These are phyloP conservation scores for Platichthys flesus DNA, from an alignment of 2,113 vertebrate species.

Conservation along the genomic window DNA sequence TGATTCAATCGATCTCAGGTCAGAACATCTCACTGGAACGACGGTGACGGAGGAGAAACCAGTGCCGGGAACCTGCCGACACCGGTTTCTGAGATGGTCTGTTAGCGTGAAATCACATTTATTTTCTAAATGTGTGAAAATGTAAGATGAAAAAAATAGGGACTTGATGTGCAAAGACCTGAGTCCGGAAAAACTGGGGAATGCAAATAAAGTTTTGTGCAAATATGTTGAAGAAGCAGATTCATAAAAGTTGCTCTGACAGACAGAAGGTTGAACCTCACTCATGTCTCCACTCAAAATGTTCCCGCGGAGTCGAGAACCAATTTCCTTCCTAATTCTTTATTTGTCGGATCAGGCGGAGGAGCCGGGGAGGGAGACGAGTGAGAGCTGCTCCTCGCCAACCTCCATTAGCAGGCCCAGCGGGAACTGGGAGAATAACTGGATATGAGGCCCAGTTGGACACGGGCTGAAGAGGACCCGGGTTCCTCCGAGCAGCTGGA, in stretches of 20 bases:
- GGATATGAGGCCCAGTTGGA: conserved; percentile 35
- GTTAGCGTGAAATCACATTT: no score
- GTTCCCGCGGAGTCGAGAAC: conserved; percentile 37
- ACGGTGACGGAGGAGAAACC: no score
- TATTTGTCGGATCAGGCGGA: conserved; percentile 11
- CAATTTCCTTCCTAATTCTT: conserved; percentile 23
- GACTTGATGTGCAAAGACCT: no score
- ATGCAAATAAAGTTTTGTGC: no score
- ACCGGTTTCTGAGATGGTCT: no score
- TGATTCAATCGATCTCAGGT: no score
- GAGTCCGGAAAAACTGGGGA: no score
- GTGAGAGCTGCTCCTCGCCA: conserved; percentile 3
- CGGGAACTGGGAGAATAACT: conserved; percentile 36
- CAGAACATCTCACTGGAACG: no score
- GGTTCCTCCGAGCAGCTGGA: conserved; percentile 17
- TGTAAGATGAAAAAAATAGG: no score
- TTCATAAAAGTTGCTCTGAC: neutral
- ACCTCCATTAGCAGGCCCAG: conserved; percentile 33
- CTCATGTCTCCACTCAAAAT: conserved; percentile 18
- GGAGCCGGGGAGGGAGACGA: neutral
- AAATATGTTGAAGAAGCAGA: neutral
- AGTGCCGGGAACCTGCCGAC: no score
- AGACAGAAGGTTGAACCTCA: neutral
- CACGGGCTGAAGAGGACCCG: conserved; percentile 11
- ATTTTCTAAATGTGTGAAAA: no score